phyloP scores from a whole-genome alignment of 2,797 vertebrate genomes.

The Adrianichthys oophorus region DNA sequence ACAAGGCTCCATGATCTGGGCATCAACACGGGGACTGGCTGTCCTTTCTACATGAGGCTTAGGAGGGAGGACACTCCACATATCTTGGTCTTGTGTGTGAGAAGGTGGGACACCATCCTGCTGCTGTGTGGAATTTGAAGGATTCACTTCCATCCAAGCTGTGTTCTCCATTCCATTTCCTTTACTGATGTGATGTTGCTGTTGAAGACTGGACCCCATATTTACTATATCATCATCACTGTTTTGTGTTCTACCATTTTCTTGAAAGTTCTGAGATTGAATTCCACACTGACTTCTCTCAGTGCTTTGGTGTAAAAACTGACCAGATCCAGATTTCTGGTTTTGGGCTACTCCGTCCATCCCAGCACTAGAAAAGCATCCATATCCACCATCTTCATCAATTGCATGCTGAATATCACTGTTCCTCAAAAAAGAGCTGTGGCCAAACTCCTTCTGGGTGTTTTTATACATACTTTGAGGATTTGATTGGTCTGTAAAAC shows the following conservation, averaged over 20 bases:
- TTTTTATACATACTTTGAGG: slow-evolving; percentile 79
- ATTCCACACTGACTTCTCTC: slow-evolving; percentile 74
- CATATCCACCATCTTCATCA: slow-evolving; percentile 59
- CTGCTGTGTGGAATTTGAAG: slow-evolving; percentile 69
- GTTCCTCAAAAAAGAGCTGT: slow-evolving; percentile 77
- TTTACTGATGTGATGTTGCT: slow-evolving; percentile 36
- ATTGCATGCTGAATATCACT: slow-evolving; percentile 59
- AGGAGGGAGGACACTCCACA: slow-evolving; percentile 75
- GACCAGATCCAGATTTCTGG: slow-evolving; percentile 55
- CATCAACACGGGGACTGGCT: slow-evolving; percentile 68
- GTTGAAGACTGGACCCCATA: slow-evolving; percentile 51
- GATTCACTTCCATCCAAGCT: slow-evolving; percentile 84
- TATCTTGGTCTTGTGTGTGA: slow-evolving; percentile 70
- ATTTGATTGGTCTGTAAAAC: slow-evolving; percentile 75
- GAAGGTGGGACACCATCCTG: slow-evolving; percentile 48
- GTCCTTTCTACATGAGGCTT: slow-evolving; percentile 72
- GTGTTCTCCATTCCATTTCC: slow-evolving; percentile 66
- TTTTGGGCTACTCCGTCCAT: slow-evolving; percentile 67
- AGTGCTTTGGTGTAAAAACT: slow-evolving; percentile 43
- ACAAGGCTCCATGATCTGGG: slow-evolving; percentile 77
- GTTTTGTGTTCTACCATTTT: slow-evolving; percentile 62
- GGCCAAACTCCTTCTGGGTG: slow-evolving; percentile 77
- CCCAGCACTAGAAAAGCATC: slow-evolving; percentile 63
- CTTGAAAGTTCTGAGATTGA: slow-evolving; percentile 60
- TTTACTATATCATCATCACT: slow-evolving; percentile 51